Conservation (phyloP, 2,888 invertebrate genomes). For the Dryobotodes eremita region DNA sequence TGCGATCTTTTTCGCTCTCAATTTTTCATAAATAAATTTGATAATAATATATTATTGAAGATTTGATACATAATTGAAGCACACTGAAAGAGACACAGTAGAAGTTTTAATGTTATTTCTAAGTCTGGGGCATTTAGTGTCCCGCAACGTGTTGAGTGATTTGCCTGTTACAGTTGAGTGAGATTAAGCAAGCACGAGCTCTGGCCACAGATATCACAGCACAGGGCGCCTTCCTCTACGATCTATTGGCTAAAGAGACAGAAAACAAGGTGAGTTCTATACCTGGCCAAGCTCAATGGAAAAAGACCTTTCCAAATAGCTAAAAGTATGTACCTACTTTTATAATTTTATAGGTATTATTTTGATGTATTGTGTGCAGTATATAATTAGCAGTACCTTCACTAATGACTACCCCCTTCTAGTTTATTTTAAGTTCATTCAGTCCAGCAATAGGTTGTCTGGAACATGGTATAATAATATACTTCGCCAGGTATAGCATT, state of each 20-base stretch:
- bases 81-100: not conserved
- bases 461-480: too few relatives aligned
- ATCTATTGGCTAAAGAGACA: slow-evolving; percentile 97
- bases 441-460: not conserved
- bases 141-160: not conserved
- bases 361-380: not conserved
- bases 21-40: not conserved
- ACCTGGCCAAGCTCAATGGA: not conserved
- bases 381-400: not conserved
- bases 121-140: not conserved
- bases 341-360: not conserved
- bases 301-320: not conserved
- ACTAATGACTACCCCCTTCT: not conserved
- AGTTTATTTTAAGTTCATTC: not conserved
- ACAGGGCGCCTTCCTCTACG: slow-evolving; percentile 97
- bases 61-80: not conserved
- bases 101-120: not conserved
- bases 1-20: not conserved
- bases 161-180: slow-evolving; percentile 91
- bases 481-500: too few relatives aligned
- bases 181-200: slow-evolving; percentile 95
- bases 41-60: too few relatives aligned
- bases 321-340: not conserved
- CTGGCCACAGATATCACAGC: slow-evolving; percentile 97
- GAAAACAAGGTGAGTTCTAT: slow-evolving; percentile 92